phyloP scores from a whole-genome alignment of 2,888 invertebrate genomes.

The Diplolepis rosae region DNA sequence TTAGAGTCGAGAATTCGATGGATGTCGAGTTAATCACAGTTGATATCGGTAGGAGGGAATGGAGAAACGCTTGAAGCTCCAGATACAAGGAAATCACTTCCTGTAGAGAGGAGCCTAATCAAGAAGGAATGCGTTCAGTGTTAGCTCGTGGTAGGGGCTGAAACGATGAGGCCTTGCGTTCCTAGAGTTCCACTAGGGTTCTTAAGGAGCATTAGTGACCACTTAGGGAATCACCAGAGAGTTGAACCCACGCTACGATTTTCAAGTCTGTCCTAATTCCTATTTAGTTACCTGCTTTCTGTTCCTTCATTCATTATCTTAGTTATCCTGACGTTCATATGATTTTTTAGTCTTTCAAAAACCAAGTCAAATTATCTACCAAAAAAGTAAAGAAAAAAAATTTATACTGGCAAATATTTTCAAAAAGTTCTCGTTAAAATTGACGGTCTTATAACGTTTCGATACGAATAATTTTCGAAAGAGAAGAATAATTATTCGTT shows the following conservation, averaged over 20 bases:
- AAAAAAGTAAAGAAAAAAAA: no score
- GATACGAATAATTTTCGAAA: no score
- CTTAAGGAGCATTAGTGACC: conserved; percentile 69
- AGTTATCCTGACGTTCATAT: background rate
- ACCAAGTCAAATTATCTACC: no score
- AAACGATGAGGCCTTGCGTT: conserved; percentile 62
- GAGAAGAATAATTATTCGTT: no score
- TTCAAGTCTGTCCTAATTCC: conserved; percentile 43
- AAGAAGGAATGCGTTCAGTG: conserved; percentile 67
- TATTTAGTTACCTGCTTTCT: conserved; percentile 35
- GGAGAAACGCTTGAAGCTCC: conserved; percentile 50
- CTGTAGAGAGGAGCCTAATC: conserved; percentile 60
- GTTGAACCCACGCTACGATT: conserved; percentile 60
- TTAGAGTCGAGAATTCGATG: background rate
- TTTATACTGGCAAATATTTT: no score
- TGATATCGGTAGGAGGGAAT: conserved; percentile 39
- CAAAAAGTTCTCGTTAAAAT: no score
- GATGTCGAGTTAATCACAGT: conserved; percentile 40
- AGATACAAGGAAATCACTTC: conserved; percentile 59
- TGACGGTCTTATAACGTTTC: no score
- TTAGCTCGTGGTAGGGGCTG: conserved; percentile 61
- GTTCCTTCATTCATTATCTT: conserved; percentile 36
- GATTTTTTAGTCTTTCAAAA: no score
- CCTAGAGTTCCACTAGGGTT: conserved; percentile 63
- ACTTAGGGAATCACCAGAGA: conserved; percentile 66